Base-by-base conservation (phyloP, 2,888 invertebrate genomes). In the Itoplectis maculator region DNA sequence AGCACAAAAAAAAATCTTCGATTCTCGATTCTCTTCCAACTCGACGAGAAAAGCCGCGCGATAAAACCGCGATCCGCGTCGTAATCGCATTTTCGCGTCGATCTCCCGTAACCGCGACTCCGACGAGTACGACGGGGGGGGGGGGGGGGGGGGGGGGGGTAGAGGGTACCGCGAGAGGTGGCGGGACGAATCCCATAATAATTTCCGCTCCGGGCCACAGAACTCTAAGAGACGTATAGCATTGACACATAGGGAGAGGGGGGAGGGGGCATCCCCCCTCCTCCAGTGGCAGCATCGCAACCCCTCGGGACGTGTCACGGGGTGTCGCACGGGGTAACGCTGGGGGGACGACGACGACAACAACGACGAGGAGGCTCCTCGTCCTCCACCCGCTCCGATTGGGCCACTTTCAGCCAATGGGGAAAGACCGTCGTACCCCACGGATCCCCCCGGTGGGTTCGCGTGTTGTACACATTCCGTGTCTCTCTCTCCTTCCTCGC, bases 301-400 rank as follows among this genome's bases (percentile, higher is more conserved):
- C 75, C 79, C 78, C 76, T 79, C 51, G 37, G 68, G 37, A 73
- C 61, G 63, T 63, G 76, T 72, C 79, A 68, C 75, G 70, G 65
- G 76, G 54, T 78, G 74, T 72, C 74, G 69, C 65, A 70, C 74
- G 81, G n/a, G n/a, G 74, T 63, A 77, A 78, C 74, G 73, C 29
- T 2, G 29, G 74, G 78, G 74, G 63, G n/a, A n/a, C n/a, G n/a
- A n/a, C n/a, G n/a, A n/a, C n/a, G n/a, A n/a, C n/a, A n/a, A n/a
- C n/a, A n/a, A 70, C 61, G 56, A 61, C 78, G 59, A 79, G 79
- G 82, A 79, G 82, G 79, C 68, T 68, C 65, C n/a, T n/a, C n/a
- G n/a, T n/a, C n/a, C n/a, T n/a, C n/a, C n/a, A n/a, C n/a, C 82
- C 70, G 61, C 45, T 68, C 13, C 76, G 23, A 82, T 82, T 82